A percentile compares a stretch with the other conserved stretches of the same genome.
These are phyloP conservation scores for Phaenicophaeus curvirostris DNA, from an alignment of 2,797 vertebrate genomes.

Conservation along the genomic window DNA sequence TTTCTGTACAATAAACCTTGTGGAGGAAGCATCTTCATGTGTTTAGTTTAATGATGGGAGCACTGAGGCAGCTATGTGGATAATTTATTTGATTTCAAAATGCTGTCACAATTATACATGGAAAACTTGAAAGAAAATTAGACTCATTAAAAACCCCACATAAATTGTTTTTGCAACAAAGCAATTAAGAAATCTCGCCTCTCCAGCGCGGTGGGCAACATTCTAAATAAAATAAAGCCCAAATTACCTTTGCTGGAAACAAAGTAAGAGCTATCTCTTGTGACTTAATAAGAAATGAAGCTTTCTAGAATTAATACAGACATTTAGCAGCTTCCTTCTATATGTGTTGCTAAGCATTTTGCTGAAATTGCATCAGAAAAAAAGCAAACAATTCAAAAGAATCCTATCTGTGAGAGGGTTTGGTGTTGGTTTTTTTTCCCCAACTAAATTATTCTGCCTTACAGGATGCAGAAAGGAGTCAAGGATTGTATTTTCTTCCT, in stretches of 20 bases:
- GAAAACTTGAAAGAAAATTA: slow-evolving; percentile 77
- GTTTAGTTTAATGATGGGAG: slow-evolving; percentile 50
- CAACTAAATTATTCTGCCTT: not conserved
- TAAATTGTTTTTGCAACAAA: slow-evolving; percentile 74
- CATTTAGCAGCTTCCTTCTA: slow-evolving; percentile 27
- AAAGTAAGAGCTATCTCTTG: slow-evolving; percentile 62
- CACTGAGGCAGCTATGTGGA: slow-evolving; percentile 30
- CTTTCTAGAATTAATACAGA: slow-evolving; percentile 63
- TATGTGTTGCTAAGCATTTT: slow-evolving; percentile 55
- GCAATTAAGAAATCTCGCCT: slow-evolving; percentile 70
- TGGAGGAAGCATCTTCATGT: slow-evolving; percentile 36
- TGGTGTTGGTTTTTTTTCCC: not conserved
- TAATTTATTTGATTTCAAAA: slow-evolving; percentile 73
- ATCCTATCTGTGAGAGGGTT: not conserved
- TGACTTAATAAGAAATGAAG: slow-evolving; percentile 66
- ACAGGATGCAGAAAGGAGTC: not conserved
- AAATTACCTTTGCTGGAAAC: slow-evolving; percentile 71
- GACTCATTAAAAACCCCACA: slow-evolving; percentile 71
- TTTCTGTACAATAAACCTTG: slow-evolving; percentile 25
- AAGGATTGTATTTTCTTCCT: slow-evolving; percentile 4
- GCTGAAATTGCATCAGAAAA: slow-evolving; percentile 10
- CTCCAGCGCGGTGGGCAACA: slow-evolving; percentile 55
- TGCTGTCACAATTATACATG: slow-evolving; percentile 47
- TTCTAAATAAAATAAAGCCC: slow-evolving; percentile 63
- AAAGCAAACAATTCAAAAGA: slow-evolving; percentile 37